Conservation (phyloP, 2,888 invertebrate species). For the Ischnura elegans region DNA sequence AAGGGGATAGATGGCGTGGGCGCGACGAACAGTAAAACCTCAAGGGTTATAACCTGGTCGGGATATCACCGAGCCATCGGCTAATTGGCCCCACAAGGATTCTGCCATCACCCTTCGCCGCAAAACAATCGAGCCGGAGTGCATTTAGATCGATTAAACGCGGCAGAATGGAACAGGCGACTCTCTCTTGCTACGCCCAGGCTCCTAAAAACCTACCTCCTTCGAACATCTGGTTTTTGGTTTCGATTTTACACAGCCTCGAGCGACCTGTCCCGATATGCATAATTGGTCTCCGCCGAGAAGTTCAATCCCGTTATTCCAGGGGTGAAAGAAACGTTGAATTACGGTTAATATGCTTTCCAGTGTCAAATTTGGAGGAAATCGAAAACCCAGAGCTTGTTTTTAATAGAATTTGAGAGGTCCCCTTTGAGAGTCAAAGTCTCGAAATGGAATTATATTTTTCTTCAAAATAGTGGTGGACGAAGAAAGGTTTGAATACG, state of each 20-base stretch:
- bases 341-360: background rate
- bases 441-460: no score
- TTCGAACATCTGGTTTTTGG: background rate
- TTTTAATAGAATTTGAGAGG: no score
- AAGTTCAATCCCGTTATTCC: background rate
- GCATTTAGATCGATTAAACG: constrained; percentile 4
- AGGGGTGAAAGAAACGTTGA: background rate
- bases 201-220: background rate
- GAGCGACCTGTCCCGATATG: background rate
- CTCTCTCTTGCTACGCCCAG: background rate
- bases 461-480: no score
- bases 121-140: constrained; percentile 7
- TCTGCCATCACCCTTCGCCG: background rate
- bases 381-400: no score
- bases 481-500: no score
- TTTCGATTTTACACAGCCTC: background rate
- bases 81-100: background rate
- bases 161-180: background rate
- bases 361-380: no score
- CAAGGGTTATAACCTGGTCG: constrained; percentile 20
- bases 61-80: background rate
- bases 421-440: no score
- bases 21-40: background rate
- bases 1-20: background rate
- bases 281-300: background rate